Base-by-base conservation (phyloP, 2,888 invertebrate species). In the Ommatoiulus sabulosus region DNA sequence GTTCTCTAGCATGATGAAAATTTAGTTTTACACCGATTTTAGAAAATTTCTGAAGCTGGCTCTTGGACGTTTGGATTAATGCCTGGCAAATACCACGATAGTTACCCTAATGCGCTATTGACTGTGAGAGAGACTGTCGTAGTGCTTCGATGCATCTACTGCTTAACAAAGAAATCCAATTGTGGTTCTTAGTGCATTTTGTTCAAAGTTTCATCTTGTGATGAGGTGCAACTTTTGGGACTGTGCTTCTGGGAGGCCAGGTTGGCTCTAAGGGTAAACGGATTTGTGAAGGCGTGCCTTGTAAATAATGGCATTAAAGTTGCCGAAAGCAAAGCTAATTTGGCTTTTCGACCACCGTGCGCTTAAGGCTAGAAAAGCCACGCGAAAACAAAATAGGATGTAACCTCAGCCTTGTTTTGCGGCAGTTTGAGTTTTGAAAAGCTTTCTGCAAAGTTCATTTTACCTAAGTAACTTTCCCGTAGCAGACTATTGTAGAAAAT, bases 301-400 rank as follows among this genome's bases (percentile, higher is more conserved):
- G 72, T 24, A 72, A 72, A 72, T 72, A 72, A 72, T 72, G 72
- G 72, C 24, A 72, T 72, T 72, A 72, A 72, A 72, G 24, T 24
- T 24, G 24, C 72, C 72, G 72, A 72, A 72, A 72, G 72, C 72
- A 10, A 72, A 72, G 52, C 72, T n/a, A 72, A 72, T 72, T 72
- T 72, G 72, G 24, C 24, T n/a, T 24, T 24, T 72, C n/a, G 20
- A 20, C 63, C 63, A 63, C 63, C 20, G 20, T 20, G 20, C 63
- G 63, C n/a, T 63, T 63, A n/a, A 63, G n/a, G 24, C 24, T 8
- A 10, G 24, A 72, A 24, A 6, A n/a, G 63, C 63, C 7, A 24
- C 8, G 72, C 0, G 3, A 63, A 20, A 17, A 15, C 57, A 57
- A 57, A 57, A 57, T 57, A 15, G 10, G 63, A 63, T 63, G 63